phyloP scores from a whole-genome alignment of 1,140 invertebrate genomes.

The Caenorhabditis inopinata region DNA sequence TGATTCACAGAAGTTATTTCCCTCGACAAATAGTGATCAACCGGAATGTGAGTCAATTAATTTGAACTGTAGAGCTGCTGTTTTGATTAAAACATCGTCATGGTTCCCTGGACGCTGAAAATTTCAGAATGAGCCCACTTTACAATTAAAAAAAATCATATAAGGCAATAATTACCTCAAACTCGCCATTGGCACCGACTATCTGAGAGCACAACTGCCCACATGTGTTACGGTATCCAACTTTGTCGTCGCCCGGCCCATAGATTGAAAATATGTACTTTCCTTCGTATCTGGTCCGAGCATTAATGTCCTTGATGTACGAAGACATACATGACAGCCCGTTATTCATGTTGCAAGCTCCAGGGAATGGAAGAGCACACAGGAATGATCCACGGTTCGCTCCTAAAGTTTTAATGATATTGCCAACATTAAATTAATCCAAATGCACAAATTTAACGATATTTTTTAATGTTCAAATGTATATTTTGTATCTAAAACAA shows the following conservation, averaged over 20 bases:
- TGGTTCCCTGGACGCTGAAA: conserved; percentile 41
- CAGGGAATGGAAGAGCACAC: conserved; percentile 48
- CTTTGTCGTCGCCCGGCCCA: conserved; percentile 45
- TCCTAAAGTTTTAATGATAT: not conserved
- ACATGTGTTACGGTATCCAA: conserved; percentile 46
- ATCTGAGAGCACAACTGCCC: conserved; percentile 40
- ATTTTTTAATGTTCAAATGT: too few relatives aligned
- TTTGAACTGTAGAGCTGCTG: conserved; percentile 22
- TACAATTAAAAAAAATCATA: too few relatives aligned
- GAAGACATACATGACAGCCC: conserved; percentile 38
- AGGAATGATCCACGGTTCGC: conserved; percentile 50
- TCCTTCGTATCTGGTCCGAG: conserved; percentile 42
- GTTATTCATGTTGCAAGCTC: conserved; percentile 49
- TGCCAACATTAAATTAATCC: too few relatives aligned
- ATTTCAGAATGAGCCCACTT: too few relatives aligned
- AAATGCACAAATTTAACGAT: too few relatives aligned
- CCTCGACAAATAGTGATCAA: too few relatives aligned
- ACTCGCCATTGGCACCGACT: conserved; percentile 30
- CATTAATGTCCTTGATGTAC: conserved; percentile 46
- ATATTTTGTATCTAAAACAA: too few relatives aligned
- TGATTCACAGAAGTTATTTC: too few relatives aligned
- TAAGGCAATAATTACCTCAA: too few relatives aligned
- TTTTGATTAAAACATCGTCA: conserved; percentile 38
- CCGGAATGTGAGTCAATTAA: conserved; percentile 26
- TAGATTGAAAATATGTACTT: conserved; percentile 49